phyloP scores from a whole-genome alignment of 2,113 vertebrate genomes.

The Lampris megalopsis region DNA sequence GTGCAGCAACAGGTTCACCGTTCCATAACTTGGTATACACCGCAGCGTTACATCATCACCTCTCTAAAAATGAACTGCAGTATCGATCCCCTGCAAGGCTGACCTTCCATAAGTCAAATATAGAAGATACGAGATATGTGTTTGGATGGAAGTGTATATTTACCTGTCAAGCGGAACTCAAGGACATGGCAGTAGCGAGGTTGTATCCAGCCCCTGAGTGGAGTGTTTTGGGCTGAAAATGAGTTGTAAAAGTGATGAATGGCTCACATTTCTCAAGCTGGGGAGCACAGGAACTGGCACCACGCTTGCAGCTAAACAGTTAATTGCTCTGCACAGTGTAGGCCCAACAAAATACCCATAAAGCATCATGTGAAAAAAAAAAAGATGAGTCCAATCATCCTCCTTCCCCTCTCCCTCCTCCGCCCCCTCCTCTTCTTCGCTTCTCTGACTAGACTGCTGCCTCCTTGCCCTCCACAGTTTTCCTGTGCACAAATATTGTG shows the following conservation, averaged over 20 bases:
- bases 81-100: slow-evolving; percentile 66
- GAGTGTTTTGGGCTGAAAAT: slow-evolving; percentile 71
- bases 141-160: slow-evolving; percentile 77
- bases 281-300: slow-evolving; percentile 63
- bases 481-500: slow-evolving; percentile 81
- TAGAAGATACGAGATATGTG: slow-evolving; percentile 61
- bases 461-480: slow-evolving; percentile 70
- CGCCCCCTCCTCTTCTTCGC: slow-evolving; percentile 25
- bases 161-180: slow-evolving; percentile 73
- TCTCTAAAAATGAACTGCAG: slow-evolving; percentile 70
- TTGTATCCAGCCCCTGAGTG: slow-evolving; percentile 54
- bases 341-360: slow-evolving; percentile 75
- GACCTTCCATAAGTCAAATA: slow-evolving; percentile 73
- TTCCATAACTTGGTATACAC: slow-evolving; percentile 43
- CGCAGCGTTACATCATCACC: slow-evolving; percentile 70
- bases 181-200: slow-evolving; percentile 62
- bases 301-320: slow-evolving; percentile 78
- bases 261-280: slow-evolving; percentile 52
- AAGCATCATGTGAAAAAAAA: slow-evolving; percentile 73
- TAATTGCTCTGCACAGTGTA: slow-evolving; percentile 81
- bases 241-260: slow-evolving; percentile 78
- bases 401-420: slow-evolving; percentile 29
- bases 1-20: slow-evolving; percentile 62
- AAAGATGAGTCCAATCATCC: slow-evolving; percentile 26
- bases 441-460: slow-evolving; percentile 41